These are phyloP conservation scores for Pseudomugil tenellus DNA, from an alignment of 2,797 vertebrate genomes.

Conservation along the genomic window DNA sequence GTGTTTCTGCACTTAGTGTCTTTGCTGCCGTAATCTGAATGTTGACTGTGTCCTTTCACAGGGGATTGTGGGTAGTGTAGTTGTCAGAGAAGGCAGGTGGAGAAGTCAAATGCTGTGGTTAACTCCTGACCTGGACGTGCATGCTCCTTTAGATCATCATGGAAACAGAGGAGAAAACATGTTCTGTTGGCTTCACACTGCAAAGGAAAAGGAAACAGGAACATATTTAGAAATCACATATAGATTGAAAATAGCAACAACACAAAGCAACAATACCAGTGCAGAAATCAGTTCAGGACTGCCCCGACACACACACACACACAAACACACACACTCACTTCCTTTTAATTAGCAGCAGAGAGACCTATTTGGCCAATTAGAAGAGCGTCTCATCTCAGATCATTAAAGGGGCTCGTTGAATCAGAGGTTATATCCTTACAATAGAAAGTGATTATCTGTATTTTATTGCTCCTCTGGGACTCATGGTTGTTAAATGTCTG, in stretches of 20 bases:
- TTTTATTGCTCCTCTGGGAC: constrained; percentile 27
- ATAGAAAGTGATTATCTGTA: constrained; percentile 42
- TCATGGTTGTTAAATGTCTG: constrained; percentile 28
- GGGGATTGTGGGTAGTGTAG: constrained; percentile 39
- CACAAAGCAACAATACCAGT: constrained; percentile 3
- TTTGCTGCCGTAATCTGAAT: constrained; percentile 1
- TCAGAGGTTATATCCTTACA: not conserved
- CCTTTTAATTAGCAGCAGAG: constrained; percentile 40
- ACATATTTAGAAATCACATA: constrained; percentile 17
- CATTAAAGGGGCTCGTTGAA: constrained; percentile 31
- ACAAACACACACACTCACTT: constrained; percentile 7
- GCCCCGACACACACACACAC: no score
- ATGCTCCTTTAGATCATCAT: constrained; percentile 79
- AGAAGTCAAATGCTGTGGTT: constrained; percentile 42
- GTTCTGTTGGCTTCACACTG: constrained; percentile 77
- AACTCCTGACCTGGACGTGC: constrained; percentile 80
- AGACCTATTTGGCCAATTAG: constrained; percentile 55
- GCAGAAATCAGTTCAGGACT: constrained; percentile 1
- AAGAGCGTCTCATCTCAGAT: constrained; percentile 32
- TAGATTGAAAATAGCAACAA: constrained; percentile 11
- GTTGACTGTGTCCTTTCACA: constrained; percentile 6
- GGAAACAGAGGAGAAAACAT: constrained; percentile 78
- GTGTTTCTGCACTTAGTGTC: constrained; percentile 35
- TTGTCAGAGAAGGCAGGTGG: constrained; percentile 48
- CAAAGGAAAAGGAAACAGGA: constrained; percentile 59